Base-by-base conservation (phyloP, 1,140 invertebrate genomes). In the Ceratitis capitata region DNA sequence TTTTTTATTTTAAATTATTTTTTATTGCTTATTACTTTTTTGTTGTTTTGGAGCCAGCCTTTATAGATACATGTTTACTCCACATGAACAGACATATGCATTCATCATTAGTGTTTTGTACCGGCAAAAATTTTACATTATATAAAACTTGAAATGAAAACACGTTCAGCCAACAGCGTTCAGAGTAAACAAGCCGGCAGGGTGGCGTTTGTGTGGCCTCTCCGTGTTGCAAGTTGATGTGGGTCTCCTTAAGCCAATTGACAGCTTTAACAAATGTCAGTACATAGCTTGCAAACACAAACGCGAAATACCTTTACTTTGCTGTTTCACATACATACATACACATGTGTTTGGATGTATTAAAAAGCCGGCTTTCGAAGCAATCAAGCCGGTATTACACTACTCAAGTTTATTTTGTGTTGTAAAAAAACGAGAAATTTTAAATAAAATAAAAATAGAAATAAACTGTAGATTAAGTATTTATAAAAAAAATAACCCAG, bases 81-180 rank as follows among this genome's bases (percentile, higher is more conserved):
- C n/a, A n/a, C n/a, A n/a, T n/a, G n/a, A n/a, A 56, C 23, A 56
- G n/a, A n/a, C 32, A 45, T 78, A 45, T 78, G 69, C 69, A n/a
- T n/a, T n/a, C n/a, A n/a, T n/a, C n/a, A n/a, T n/a, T n/a, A n/a
- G n/a, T n/a, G 69, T 42, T 78, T 78, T 45, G 39, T n/a, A 26
- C 19, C 69, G 69, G 39, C 69, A 45, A 78, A n/a, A 45, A 45
- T 78, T 23, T 78, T 10, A 32, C 32, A 45, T 45, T 78, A 78
- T 78, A 78, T 78, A 78, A 78, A 78, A 78, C 39, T 78, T 23
- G 19, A n/a, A 45, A 78, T 26, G 69, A 45, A 45, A 78, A 45
- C 69, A 47, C 69, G 69, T 78, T 78, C 69, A n/a, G n/a, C n/a
- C n/a, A n/a, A n/a, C n/a, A n/a, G n/a, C n/a, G n/a, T n/a, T n/a